Evolutionary conservation across 1,140 invertebrate species (phyloP), one percentile per base, ranked within the genome.

Genomic region (Papilio polyxenes): DNA sequence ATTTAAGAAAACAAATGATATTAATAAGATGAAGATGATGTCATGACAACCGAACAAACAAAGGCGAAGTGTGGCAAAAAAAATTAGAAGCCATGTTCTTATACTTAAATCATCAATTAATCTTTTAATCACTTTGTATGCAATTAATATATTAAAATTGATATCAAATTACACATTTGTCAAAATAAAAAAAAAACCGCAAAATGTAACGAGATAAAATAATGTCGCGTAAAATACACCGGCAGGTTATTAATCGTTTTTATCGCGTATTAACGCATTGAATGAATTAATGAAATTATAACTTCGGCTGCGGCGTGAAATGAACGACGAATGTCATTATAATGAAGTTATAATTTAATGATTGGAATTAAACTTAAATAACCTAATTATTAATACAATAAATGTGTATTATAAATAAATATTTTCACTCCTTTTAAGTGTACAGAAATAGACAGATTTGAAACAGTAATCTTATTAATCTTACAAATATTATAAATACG

Each of bases 251-350:
- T 79, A 62, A 79, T 79, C 23, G 77, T 40, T 79, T 79, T 53
- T 53, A 77, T 31, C 51, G 37, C n/a, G 56, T 13, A 79, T 79
- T 79, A 72, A 79, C 77, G 77, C 37, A 62, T 40, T 59, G 37
- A 59, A 79, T 59, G 37, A 59, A 79, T 79, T 65, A 31, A 79
- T 79, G 23, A 79, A 79, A 79, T 78, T 78, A 78, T 59, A 79
- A 44, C 17, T 40, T 17, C 53, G 51, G 77, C 56, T 62, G 51
- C 76, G 23, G 23, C 13, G 6, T 40, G 56, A 59, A 53, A 40
- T 23, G 13, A 44, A 59, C 53, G 56, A 40, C 9, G 9, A 13
- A 31, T 62, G 59, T 62, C 59, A 20, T 13, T 72, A 37, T 79
- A 79, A 79, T 79, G 56, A 23, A 37, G 15, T 65, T 40, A 62